Base-by-base conservation (phyloP, 2,113 vertebrate species). In the Varanus salvator region DNA sequence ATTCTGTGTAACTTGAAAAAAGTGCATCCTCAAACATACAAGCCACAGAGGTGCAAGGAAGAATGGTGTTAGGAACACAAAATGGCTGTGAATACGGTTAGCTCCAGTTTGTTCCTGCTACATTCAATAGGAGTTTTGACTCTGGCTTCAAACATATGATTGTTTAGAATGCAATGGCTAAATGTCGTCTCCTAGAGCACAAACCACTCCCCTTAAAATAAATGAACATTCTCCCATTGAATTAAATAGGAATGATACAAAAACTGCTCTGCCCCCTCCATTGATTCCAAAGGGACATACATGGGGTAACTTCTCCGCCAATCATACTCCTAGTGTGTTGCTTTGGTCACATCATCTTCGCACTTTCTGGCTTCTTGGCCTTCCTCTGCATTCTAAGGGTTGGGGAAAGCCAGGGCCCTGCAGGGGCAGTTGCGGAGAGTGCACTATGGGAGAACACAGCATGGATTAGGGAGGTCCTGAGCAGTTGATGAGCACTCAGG, bases 121-220 rank as follows among this genome's bases (percentile, higher is more conserved):
- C 0, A 90, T 84, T 94, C 93, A 95, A 94, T 92, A 81, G 81
- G 91, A 76, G 83, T 94, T 93, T 93, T 95, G 94, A 94, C 85
- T 91, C 3, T 0, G 84, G 76, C 71, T 88, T 44, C 87, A 92
- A 5, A 90, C 88, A 52, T 85, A 82, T 25, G 31, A 5, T 29
- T 50, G 23, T 27, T 11, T 81, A 88, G 74, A 87, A 29, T 7
- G 82, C 71, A 72, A 75, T 38, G 50, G 48, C 57, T 3, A 72
- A 83, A 5, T 1, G 64, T 69, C 60, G 78, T 50, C 85, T 85
- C 66, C 19, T 7, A 75, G 14, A 8, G 4, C 52, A 68, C 25
- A 27, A 38, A 23, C 31, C 48, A 54, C 29, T 17, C 21, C 38
- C 38, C 38, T 44, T 44, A 44, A 44, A 44, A 44, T 44, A 44